A percentile compares a stretch with the other conserved stretches of the same genome.
Evolutionary conservation across 2,888 invertebrate species (phyloP).

Genomic region (Brassicogethes aeneus): DNA sequence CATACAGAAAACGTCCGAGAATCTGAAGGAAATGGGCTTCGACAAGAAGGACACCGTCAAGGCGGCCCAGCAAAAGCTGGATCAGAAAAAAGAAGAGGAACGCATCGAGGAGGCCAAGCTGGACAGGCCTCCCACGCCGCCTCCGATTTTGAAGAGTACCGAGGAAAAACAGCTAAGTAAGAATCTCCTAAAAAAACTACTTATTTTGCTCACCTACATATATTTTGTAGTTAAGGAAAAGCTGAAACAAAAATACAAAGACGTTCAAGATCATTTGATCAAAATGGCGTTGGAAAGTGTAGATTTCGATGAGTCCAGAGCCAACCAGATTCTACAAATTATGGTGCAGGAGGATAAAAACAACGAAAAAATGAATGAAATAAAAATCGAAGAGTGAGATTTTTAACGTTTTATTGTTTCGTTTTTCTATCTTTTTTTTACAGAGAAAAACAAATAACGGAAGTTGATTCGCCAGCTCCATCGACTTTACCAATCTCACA

Average conservation of each 20-base stretch:
- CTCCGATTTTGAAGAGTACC: conserved; percentile 55
- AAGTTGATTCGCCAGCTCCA: conserved; percentile 12
- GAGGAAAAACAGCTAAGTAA: conserved; percentile 64
- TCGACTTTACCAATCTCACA: conserved; percentile 30
- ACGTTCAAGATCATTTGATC: conserved; percentile 72
- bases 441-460: too few relatives aligned
- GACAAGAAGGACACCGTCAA: conserved; percentile 61
- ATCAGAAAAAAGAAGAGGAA: conserved; percentile 33
- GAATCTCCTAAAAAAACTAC: too few relatives aligned
- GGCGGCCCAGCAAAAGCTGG: conserved; percentile 42
- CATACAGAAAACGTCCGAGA: conserved; percentile 80
- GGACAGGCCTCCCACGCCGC: conserved; percentile 37
- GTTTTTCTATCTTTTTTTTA: neutral
- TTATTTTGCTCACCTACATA: neutral
- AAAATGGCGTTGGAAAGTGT: conserved; percentile 82
- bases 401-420: conserved; percentile 16
- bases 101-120: conserved; percentile 15
- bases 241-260: conserved; percentile 63
- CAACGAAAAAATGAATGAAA: conserved; percentile 8
- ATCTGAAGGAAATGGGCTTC: conserved; percentile 71
- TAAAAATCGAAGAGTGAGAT: conserved; percentile 25
- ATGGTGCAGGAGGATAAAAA: conserved; percentile 56
- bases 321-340: conserved; percentile 68
- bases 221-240: conserved; percentile 56
- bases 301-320: conserved; percentile 73